Percentiles rank a stretch among this genome's conserved stretches.
These are phyloP conservation scores for Aegithalos caudatus DNA, from an alignment of 2,113 vertebrate species.

Conservation along the genomic window DNA sequence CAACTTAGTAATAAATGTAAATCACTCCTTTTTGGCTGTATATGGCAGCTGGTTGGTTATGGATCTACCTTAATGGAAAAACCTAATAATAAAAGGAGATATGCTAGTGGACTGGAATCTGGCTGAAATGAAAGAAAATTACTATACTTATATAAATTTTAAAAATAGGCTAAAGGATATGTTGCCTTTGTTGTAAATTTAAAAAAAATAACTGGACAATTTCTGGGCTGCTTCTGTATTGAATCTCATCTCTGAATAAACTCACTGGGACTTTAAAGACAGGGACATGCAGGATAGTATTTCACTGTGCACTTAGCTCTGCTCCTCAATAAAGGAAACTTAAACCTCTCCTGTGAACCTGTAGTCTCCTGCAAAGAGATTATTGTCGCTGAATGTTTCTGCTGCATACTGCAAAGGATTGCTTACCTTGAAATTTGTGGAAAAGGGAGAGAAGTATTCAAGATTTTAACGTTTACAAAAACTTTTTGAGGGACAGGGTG, in stretches of 20 bases:
- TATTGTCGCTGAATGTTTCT: not conserved
- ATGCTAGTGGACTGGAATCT: not conserved
- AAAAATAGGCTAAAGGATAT: not conserved
- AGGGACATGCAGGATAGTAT: not conserved
- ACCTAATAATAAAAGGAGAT: not conserved
- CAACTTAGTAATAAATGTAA: not conserved
- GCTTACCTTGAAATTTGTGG: not conserved
- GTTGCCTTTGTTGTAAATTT: not conserved
- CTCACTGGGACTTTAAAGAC: not conserved
- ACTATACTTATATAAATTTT: not conserved
- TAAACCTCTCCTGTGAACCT: not conserved
- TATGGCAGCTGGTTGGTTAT: not conserved
- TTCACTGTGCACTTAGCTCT: slow-evolving; percentile 6
- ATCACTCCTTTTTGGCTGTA: not conserved
- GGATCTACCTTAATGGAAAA: not conserved
- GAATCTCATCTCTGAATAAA: not conserved
- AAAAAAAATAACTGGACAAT: not conserved
- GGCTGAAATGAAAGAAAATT: not conserved
- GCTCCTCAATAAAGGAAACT: not conserved
- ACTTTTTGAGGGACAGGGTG: not conserved
- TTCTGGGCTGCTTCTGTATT: not conserved
- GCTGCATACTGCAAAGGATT: not conserved
- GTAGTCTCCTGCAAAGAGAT: not conserved
- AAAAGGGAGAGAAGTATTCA: not conserved
- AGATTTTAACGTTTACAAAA: not conserved